Evolutionary conservation across 2,113 vertebrate genomes (phyloP), one percentile per base, ranked within the genome.

Genomic region (Sinosuthora webbiana): DNA sequence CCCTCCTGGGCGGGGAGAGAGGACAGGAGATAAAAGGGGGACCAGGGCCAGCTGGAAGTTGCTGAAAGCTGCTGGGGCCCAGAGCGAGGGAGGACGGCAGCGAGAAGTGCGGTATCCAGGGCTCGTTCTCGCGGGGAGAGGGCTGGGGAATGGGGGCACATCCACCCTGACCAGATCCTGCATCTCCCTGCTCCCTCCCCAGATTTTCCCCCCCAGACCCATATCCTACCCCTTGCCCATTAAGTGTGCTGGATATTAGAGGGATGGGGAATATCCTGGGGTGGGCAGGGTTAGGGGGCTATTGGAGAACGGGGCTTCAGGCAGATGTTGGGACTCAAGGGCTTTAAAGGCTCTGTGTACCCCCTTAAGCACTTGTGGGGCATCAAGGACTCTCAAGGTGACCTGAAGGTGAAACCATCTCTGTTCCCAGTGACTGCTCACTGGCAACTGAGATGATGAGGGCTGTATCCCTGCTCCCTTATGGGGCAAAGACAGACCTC

Each of bases 1-100:
- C 95, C 94, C 64, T 93, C 28, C 69, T 82, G 97, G 97, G 95
- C 60, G 97, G 96, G 77, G 93, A 91, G 75, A 95, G 44, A 77
- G 90, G 70, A 28, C 86, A 65, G 73, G 25, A 93, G 47, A 95
- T 97, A 96, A 95, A 95, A 89, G 76, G 69, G 87, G 56, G 50
- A 37, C 31, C 31, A 23, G 41, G 71, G 63, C 65, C 86, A 80
- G 83, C 68, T 53, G 79, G 73, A 47, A 39, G 56, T 50, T 84
- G 47, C 60, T 3, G 20, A 65, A 65, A 94, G 62, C 83, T 2
- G 44, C 87, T 52, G 69, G 49, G 49, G 45, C 67, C 2, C 0
- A 25, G 63, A 89, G 52, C 31, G 3, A 56, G 62, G 3, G 65
- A 79, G 62, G 69, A 92, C 93, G 0, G 35, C 92, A 30, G 85